Conservation (phyloP, 2,888 invertebrate genomes). For the Priocnemis perturbator region DNA sequence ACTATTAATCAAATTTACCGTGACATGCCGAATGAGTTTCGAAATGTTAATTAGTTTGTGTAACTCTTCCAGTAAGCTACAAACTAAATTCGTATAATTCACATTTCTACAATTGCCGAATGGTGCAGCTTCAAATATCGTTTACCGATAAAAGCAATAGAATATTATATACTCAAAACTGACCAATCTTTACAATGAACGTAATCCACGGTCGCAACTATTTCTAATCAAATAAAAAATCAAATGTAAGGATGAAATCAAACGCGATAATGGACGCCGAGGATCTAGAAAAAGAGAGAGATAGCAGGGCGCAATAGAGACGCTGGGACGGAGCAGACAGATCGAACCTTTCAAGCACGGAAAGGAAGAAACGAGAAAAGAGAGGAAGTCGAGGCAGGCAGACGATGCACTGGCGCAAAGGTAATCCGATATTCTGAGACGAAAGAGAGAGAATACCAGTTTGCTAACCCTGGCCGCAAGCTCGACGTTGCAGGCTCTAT, state of each 20-base stretch:
- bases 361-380: conserved; percentile 47
- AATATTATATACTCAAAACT: too few species aligned
- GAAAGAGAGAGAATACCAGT: conserved; percentile 56
- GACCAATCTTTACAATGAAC: too few species aligned
- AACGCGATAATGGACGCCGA: conserved; percentile 5
- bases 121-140: too few species aligned
- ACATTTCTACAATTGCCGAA: too few species aligned
- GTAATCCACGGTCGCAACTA: too few species aligned
- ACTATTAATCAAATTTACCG: too few species aligned
- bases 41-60: background rate
- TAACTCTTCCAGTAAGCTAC: background rate
- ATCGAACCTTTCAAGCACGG: conserved; percentile 44
- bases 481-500: conserved; percentile 70
- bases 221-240: too few species aligned
- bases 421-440: conserved; percentile 65
- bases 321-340: conserved; percentile 24
- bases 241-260: too few species aligned
- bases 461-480: conserved; percentile 69
- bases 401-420: conserved; percentile 51
- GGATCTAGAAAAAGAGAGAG: conserved; percentile 10
- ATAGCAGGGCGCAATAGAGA: background rate
- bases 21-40: conserved; percentile 57
- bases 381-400: conserved; percentile 51
- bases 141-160: too few species aligned
- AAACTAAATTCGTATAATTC: too few species aligned